phyloP scores from a whole-genome alignment of 1,140 invertebrate genomes.

The Drosophila takahashii region DNA sequence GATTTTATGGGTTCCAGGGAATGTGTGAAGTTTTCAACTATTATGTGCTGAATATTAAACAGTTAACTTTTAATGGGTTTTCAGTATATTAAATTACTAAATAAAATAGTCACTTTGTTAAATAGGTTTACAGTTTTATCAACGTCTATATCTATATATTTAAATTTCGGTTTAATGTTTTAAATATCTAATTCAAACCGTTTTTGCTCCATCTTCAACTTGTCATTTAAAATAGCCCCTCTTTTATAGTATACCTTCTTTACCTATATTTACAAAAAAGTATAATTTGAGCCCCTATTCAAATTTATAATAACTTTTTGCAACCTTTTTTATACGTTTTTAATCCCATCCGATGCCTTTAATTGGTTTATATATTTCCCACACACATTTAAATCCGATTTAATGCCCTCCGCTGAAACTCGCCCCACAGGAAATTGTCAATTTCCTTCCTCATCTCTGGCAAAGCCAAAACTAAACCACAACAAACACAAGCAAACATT shows the following conservation, averaged over 20 bases:
- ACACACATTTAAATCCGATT: conserved; percentile 36
- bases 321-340: background rate
- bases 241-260: too few relatives aligned
- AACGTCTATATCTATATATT: too few relatives aligned
- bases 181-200: too few relatives aligned
- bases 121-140: background rate
- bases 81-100: background rate
- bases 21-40: background rate
- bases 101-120: background rate
- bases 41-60: background rate
- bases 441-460: conserved; percentile 39
- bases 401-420: conserved; percentile 6
- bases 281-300: background rate
- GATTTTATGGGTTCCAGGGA: conserved; percentile 8
- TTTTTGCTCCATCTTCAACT: too few relatives aligned
- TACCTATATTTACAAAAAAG: background rate
- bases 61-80: background rate
- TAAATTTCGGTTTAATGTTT: too few relatives aligned
- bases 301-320: background rate
- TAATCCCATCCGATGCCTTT: conserved; percentile 18
- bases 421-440: conserved; percentile 36
- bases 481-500: conserved; percentile 44
- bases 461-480: conserved; percentile 41
- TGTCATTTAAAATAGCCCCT: too few relatives aligned
- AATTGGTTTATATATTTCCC: conserved; percentile 33